Base-by-base conservation (phyloP, 2,113 vertebrate genomes). In the Bujurquina vittata region DNA sequence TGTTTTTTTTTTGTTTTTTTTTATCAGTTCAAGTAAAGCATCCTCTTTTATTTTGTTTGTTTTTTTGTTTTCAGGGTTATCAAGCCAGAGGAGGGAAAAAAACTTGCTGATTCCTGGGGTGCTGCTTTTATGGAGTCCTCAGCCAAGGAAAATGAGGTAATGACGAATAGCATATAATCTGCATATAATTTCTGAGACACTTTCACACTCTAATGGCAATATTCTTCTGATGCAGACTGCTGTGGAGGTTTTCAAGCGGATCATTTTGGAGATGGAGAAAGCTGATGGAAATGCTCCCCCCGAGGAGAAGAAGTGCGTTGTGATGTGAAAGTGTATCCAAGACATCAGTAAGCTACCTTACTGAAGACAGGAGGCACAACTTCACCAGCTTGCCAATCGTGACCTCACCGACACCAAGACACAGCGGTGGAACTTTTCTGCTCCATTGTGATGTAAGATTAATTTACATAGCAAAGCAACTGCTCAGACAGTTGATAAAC, bases 111-210 rank as follows among this genome's bases (percentile, higher is more conserved):
- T 79, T 96, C 95, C 1, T 97, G 96, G 95, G 96, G 96, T 3
- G 95, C 94, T 1, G 91, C 95, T 1, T 98, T 98, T 89, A 96
- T 97, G 63, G 94, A 98, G 87, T 97, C 96, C 4, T 98, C 95
- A 31, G 95, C 97, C 87, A 96, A 96, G 88, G 96, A 98, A 89
- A 97, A 95, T 67, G 96, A 97, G 95, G 97, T 97, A 94, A 79
- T n/a, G 20, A 58, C 3, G 2, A 3, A 33, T 54, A 55, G 26
- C 33, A 26, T 4, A 26, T 4, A 33, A 33, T 60, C 11, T 10
- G 23, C 31, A 10, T 23, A 31, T 15, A 23, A 14, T 57, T 43
- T 73, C n/a, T 62, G 49, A 77, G 49, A 10, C 4, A 73, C 9
- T 26, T 29, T 87, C 80, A 54, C 67, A 63, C 59, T 58, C 43